A percentile compares a stretch with the other conserved stretches of the same genome.
phyloP scores from a whole-genome alignment of 30 jellyfish, hydroid and myxozoan species.

The Hydractinia echinata region DNA sequence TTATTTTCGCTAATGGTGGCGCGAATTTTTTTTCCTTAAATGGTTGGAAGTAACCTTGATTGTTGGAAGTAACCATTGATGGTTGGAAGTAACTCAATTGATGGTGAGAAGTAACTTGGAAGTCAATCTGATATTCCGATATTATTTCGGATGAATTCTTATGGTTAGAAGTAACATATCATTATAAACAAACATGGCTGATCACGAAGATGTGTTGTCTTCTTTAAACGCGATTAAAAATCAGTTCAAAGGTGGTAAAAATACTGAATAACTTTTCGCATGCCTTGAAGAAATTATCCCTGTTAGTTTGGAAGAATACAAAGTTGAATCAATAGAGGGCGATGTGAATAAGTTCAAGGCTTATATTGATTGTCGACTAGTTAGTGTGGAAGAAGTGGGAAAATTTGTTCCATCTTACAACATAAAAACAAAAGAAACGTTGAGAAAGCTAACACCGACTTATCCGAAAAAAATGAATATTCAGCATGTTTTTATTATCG shows the following conservation, averaged over 20 bases:
- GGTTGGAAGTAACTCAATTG: too few species aligned
- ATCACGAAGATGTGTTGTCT: not conserved
- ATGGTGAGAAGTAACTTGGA: too few species aligned
- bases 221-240: not conserved
- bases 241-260: not conserved
- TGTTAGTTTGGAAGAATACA: not conserved
- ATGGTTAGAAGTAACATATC: not conserved
- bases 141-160: not conserved
- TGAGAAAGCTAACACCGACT: not conserved
- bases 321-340: conserved; percentile 8
- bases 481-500: conserved; percentile 7
- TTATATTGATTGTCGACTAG: not conserved
- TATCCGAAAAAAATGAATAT: conserved; percentile 1
- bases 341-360: conserved; percentile 14
- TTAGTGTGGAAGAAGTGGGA: conserved; percentile 1
- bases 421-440: conserved; percentile 17
- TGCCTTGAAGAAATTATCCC: not conserved
- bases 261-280: not conserved
- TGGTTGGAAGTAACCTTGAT: too few species aligned
- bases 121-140: not conserved
- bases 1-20: too few species aligned
- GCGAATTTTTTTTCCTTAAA: too few species aligned
- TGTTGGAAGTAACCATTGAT: too few species aligned
- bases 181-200: not conserved
- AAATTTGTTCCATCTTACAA: conserved; percentile 18